Evolutionary conservation across 2,113 vertebrate genomes (phyloP).

Genomic region (Melanostigma gelatinosum): DNA sequence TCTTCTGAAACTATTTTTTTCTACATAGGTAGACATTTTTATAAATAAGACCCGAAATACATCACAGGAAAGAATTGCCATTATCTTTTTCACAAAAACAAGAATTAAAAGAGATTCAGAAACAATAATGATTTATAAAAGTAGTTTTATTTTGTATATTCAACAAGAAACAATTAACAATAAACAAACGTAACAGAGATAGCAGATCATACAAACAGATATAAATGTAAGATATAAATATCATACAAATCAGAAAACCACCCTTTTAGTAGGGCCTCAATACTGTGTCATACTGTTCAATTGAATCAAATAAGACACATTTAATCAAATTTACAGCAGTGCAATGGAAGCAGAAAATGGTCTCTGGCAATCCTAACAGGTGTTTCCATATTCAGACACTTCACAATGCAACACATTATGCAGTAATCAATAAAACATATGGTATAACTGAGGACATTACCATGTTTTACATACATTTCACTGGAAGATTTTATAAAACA

Average conservation of each 20-base stretch:
- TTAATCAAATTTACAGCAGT: neutral
- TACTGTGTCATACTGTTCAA: constrained; percentile 1
- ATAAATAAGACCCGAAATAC: neutral
- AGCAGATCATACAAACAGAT: neutral
- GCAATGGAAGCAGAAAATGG: neutral
- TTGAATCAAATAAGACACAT: constrained; percentile 11
- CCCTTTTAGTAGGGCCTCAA: neutral
- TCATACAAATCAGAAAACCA: neutral
- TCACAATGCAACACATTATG: constrained; percentile 1
- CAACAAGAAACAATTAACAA: constrained; percentile 5
- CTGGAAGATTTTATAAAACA: neutral
- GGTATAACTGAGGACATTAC: neutral
- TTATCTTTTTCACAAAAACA: too few relatives aligned
- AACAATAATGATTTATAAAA: neutral
- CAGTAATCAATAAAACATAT: neutral
- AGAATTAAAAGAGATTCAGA: neutral
- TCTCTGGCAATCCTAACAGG: neutral
- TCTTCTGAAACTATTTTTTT: neutral
- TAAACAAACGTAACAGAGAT: constrained; percentile 11
- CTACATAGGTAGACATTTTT: too few relatives aligned
- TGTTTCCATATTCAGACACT: constrained; percentile 14
- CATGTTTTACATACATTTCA: neutral
- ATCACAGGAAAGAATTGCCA: too few relatives aligned
- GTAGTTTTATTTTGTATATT: constrained; percentile 19
- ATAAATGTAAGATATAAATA: neutral